Base-by-base conservation (phyloP, 1,140 invertebrate species). In the Neomicropteryx cornuta region DNA sequence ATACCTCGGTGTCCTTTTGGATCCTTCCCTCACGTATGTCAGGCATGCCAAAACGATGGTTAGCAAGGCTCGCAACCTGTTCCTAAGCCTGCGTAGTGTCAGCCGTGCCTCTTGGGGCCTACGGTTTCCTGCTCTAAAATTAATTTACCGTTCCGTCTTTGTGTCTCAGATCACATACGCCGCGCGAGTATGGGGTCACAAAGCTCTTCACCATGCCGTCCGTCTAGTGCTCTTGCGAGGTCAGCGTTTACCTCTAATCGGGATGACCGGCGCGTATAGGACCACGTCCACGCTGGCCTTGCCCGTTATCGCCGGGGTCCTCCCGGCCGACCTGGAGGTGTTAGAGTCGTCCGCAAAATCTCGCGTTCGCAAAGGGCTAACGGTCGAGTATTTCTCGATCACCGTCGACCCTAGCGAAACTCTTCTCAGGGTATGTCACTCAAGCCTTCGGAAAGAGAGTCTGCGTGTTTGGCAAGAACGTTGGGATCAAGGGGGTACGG, bases 131-230 rank as follows among this genome's bases (percentile, higher is more conserved):
- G 36, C 48, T 1, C 18, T 53, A 5, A 36, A 20, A 17, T 29
- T 36, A 2, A 17, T 52, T 4, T 60, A 57, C 29, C 35, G 34
- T 13, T 47, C 51, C 0, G 22, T 54, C 2, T 51, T 52, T 16
- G 27, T 50, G 0, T 24, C 53, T 0, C 44, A 36, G 6, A 30
- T 48, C 0, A 34, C 42, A 1, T 59, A 61, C 42, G 55, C 46
- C 1, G 51, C 48, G 1, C 37, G 42, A 1, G 44, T 46, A 0
- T 61, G 56, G 52, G 20, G 18, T 19, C 24, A 22, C 4, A 5
- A 38, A 14, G 18, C 27, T 6, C 22, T 16, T 3, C 33, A 10
- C 2, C 41, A 32, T 22, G 28, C 8, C 19, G 38, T 42, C 1
- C 14, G 19, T 18, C 28, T 42, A 5, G 18, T 40, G 27, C 29